These are phyloP conservation scores for Nanger granti DNA, from an alignment of 2,113 vertebrate species.

Conservation along the genomic window DNA sequence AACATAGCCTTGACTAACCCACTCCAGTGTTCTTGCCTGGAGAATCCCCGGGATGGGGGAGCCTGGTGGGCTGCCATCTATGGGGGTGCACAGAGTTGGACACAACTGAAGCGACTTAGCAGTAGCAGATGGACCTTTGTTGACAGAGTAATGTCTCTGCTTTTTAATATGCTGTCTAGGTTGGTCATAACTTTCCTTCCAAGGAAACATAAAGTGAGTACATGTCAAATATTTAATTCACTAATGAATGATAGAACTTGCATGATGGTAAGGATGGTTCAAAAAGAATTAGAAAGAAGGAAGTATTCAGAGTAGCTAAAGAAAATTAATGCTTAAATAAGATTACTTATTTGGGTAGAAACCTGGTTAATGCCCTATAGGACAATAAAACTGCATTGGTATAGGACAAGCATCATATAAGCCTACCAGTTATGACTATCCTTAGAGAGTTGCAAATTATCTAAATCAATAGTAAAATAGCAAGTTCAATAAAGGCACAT, in stretches of 20 bases:
- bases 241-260: background rate
- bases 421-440: background rate
- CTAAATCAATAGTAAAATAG: background rate
- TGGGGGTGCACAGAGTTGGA: too few relatives aligned
- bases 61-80: too few relatives aligned
- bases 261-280: background rate
- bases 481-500: background rate
- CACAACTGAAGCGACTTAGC: too few relatives aligned
- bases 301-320: background rate
- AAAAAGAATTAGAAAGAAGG: background rate
- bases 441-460: background rate
- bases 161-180: too few relatives aligned
- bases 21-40: too few relatives aligned
- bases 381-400: background rate
- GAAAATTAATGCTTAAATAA: background rate
- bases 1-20: too few relatives aligned
- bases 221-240: background rate
- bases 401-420: background rate
- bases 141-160: too few relatives aligned
- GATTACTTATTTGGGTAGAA: background rate
- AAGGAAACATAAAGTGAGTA: background rate
- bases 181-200: too few relatives aligned
- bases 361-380: background rate
- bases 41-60: too few relatives aligned
- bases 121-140: too few relatives aligned